Evolutionary conservation across 2,888 invertebrate genomes (phyloP).

Genomic region (Aspidiotus destructor): DNA sequence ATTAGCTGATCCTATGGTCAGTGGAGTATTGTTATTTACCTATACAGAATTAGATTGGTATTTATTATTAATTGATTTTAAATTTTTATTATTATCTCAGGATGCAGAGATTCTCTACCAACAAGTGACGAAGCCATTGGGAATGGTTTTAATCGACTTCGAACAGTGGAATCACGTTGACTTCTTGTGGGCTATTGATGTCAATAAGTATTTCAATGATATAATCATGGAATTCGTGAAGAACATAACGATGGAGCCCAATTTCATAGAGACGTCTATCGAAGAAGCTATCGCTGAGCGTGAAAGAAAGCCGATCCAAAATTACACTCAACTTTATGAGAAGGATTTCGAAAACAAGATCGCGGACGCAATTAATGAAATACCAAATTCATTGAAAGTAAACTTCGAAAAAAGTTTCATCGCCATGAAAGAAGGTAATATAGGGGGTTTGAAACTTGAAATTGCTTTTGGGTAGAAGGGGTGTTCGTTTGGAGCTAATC

Average conservation of each 20-base stretch:
- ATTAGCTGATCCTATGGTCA: constrained; percentile 57
- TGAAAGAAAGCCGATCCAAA: neutral
- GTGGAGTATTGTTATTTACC: constrained; percentile 49
- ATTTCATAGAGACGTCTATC: constrained; percentile 9
- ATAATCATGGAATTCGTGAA: constrained; percentile 12
- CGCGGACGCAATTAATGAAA: too few species aligned
- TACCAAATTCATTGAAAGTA: too few species aligned
- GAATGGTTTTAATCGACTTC: constrained; percentile 47
- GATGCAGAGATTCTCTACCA: constrained; percentile 52
- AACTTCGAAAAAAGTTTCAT: too few species aligned
- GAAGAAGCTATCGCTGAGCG: neutral
- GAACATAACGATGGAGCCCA: constrained; percentile 2
- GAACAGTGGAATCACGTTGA: constrained; percentile 63
- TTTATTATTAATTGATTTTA: neutral
- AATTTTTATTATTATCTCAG: constrained; percentile 39
- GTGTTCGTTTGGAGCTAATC: too few species aligned
- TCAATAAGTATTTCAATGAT: constrained; percentile 21
- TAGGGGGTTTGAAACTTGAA: too few species aligned
- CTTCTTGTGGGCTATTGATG: constrained; percentile 47
- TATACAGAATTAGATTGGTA: constrained; percentile 32
- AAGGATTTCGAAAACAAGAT: too few species aligned
- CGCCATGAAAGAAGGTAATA: too few species aligned
- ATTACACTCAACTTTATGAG: too few species aligned
- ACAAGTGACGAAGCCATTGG: constrained; percentile 47
- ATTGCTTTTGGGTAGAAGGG: too few species aligned